Conservation (phyloP, 2,888 invertebrate genomes). For the Gymnocheta viridis region DNA sequence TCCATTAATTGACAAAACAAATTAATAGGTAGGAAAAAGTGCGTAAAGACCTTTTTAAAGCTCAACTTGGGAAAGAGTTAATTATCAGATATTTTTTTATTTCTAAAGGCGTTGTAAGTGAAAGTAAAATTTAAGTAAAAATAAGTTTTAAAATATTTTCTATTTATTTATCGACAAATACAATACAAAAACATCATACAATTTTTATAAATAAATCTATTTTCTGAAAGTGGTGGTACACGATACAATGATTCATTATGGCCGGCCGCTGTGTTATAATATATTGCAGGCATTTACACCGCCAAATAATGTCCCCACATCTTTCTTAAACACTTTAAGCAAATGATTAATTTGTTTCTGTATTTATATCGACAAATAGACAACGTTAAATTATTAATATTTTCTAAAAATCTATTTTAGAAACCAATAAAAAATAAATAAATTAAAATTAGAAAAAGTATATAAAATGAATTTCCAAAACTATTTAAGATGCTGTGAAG, state of each 20-base stretch:
- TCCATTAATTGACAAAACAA: constrained; percentile 40
- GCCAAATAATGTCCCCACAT: background rate
- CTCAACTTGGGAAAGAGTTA: background rate
- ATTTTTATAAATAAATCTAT: background rate
- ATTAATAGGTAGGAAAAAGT: background rate
- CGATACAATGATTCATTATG: background rate
- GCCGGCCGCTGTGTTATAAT: background rate
- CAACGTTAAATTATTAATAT: constrained; percentile 31
- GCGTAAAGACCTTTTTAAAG: background rate
- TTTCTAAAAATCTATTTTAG: constrained; percentile 17
- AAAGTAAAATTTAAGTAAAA: constrained; percentile 21
- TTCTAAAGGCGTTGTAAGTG: constrained; percentile 7
- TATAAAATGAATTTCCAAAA: background rate
- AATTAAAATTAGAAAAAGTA: background rate
- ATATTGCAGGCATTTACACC: constrained; percentile 2
- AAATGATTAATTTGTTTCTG: constrained; percentile 55
- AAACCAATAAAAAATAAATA: background rate
- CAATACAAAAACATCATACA: constrained; percentile 1
- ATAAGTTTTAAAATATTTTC: constrained; percentile 14
- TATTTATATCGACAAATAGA: constrained; percentile 32
- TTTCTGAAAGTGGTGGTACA: background rate
- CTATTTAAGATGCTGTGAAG: background rate
- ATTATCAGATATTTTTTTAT: constrained; percentile 27
- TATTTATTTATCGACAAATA: constrained; percentile 19
- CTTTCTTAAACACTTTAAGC: background rate